These are phyloP conservation scores for Takifugu bimaculatus DNA, from an alignment of 2,113 vertebrate species.

Conservation along the genomic window DNA sequence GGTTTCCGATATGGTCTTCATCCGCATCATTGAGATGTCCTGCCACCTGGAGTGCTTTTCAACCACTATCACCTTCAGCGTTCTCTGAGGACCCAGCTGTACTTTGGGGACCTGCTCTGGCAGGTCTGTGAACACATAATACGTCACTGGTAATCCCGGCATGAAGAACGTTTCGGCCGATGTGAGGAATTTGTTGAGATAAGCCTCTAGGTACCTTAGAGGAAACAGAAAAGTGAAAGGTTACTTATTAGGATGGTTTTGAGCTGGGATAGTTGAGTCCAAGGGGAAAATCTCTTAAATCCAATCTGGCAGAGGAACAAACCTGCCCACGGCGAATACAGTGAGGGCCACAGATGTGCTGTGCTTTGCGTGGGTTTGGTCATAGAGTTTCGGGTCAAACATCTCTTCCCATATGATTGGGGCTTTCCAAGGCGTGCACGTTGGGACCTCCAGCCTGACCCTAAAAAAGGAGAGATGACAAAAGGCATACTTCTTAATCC, in stretches of 20 bases:
- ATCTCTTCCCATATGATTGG: constrained; percentile 79
- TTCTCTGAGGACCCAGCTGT: constrained; percentile 39
- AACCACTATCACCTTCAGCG: constrained; percentile 56
- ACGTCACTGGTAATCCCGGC: constrained; percentile 71
- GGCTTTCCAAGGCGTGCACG: constrained; percentile 76
- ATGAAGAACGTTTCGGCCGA: constrained; percentile 76
- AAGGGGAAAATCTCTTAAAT: too few relatives aligned
- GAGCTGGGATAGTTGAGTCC: neutral
- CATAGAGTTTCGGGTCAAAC: constrained; percentile 63
- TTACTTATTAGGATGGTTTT: neutral
- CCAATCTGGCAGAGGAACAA: constrained; percentile 13
- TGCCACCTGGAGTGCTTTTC: constrained; percentile 70
- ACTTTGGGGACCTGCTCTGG: constrained; percentile 58
- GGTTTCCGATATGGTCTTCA: constrained; percentile 61
- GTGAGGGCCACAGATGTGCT: constrained; percentile 74
- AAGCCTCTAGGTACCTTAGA: constrained; percentile 68
- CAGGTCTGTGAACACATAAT: constrained; percentile 76
- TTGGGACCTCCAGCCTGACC: constrained; percentile 67
- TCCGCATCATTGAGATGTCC: constrained; percentile 78
- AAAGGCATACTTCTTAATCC: neutral
- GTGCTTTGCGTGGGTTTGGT: constrained; percentile 42
- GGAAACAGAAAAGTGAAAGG: neutral
- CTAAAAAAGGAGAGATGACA: constrained; percentile 24
- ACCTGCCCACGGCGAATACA: constrained; percentile 81
- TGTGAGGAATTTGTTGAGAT: constrained; percentile 66